Evolutionary conservation across 1,140 invertebrate genomes (phyloP).

Genomic region (Phymorhynchus buccinoides): DNA sequence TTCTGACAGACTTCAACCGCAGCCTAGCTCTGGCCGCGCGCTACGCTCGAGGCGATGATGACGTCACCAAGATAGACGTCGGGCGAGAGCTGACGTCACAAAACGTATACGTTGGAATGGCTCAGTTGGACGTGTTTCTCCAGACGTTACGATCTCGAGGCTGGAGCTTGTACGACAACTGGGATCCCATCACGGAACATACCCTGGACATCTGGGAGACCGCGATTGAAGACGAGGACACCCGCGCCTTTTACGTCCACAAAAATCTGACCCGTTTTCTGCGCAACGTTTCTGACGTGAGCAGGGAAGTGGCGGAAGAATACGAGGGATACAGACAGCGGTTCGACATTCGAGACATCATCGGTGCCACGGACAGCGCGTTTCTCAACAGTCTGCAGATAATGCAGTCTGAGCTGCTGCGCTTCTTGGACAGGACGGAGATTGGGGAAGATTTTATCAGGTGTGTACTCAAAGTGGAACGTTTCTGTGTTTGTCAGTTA

Average conservation of each 20-base stretch:
- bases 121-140: constrained; percentile 50
- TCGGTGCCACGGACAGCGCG: constrained; percentile 46
- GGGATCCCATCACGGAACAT: constrained; percentile 40
- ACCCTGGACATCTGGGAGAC: constrained; percentile 52
- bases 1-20: constrained; percentile 36
- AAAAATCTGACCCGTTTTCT: constrained; percentile 49
- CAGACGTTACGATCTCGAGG: constrained; percentile 58
- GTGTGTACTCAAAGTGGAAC: constrained; percentile 42
- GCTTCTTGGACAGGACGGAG: constrained; percentile 41
- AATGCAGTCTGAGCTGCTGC: constrained; percentile 43
- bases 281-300: constrained; percentile 45
- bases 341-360: constrained; percentile 47
- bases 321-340: constrained; percentile 35
- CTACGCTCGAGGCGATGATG: constrained; percentile 44
- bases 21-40: constrained; percentile 31
- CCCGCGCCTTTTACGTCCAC: constrained; percentile 58
- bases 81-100: constrained; percentile 48
- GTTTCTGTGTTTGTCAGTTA: neutral
- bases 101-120: constrained; percentile 44
- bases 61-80: constrained; percentile 44
- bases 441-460: constrained; percentile 52
- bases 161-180: constrained; percentile 55
- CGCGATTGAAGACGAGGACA: constrained; percentile 55
- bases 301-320: constrained; percentile 38
- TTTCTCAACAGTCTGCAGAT: constrained; percentile 46